Evolutionary conservation across 2,113 vertebrate genomes (phyloP).

Genomic region (Clinocottus analis): DNA sequence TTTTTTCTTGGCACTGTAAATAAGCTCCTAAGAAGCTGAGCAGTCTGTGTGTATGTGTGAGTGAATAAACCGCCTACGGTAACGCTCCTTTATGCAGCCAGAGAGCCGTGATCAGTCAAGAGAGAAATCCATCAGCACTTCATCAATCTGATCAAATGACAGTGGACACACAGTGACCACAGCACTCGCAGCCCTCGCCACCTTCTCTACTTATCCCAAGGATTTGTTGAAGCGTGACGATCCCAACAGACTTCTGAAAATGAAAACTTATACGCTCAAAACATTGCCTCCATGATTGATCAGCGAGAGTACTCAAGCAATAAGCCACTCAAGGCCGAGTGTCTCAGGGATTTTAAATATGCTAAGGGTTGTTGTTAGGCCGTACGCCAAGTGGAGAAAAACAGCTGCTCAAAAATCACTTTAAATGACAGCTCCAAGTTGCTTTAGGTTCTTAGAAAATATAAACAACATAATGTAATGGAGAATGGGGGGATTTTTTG

Average conservation of each 20-base stretch:
- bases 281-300: conserved; percentile 19
- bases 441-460: neutral
- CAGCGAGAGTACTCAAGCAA: conserved; percentile 18
- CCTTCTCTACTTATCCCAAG: neutral
- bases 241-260: conserved; percentile 4
- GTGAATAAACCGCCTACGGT: neutral
- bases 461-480: neutral
- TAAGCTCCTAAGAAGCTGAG: neutral
- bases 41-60: neutral
- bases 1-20: neutral
- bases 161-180: conserved; percentile 35
- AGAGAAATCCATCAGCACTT: conserved; percentile 54
- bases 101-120: conserved; percentile 48
- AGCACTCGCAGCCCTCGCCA: conserved; percentile 7
- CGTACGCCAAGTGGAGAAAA: conserved; percentile 4
- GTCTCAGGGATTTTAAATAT: conserved; percentile 18
- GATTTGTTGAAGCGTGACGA: neutral
- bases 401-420: neutral
- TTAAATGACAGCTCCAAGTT: neutral
- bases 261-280: conserved; percentile 23
- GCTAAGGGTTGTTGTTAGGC: conserved; percentile 27
- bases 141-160: conserved; percentile 56
- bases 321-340: conserved; percentile 22
- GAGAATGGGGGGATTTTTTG: too few species aligned
- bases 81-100: conserved; percentile 5